phyloP scores from a whole-genome alignment of 2,797 vertebrate species.

The Orestias chungarensis region DNA sequence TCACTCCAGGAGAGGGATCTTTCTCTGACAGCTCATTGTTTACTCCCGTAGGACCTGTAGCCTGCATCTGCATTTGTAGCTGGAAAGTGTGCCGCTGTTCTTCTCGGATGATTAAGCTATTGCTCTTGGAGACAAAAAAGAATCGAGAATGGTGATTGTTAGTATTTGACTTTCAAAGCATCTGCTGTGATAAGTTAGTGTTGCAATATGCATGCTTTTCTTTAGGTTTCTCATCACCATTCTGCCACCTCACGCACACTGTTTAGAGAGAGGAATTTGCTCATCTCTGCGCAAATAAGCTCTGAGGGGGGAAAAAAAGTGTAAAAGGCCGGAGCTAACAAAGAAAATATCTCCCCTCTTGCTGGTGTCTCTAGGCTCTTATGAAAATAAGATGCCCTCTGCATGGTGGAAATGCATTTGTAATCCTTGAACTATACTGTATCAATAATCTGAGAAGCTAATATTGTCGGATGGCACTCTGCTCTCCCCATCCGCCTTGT shows the following conservation, averaged over 20 bases:
- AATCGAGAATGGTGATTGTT: conserved; percentile 42
- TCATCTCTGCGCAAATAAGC: conserved; percentile 65
- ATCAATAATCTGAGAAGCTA: conserved; percentile 69
- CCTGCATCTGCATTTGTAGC: conserved; percentile 66
- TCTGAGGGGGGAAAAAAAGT: conserved; percentile 48
- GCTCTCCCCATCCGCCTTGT: conserved; percentile 53
- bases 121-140: conserved; percentile 28
- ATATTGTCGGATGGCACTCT: conserved; percentile 65
- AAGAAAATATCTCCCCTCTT: conserved; percentile 55
- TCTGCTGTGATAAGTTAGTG: conserved; percentile 27
- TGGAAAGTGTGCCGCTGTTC: conserved; percentile 45
- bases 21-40: conserved; percentile 70
- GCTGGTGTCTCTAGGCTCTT: conserved; percentile 60
- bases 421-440: conserved; percentile 69
- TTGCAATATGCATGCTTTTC: conserved; percentile 21
- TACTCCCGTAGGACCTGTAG: conserved; percentile 71
- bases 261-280: conserved; percentile 67
- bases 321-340: conserved; percentile 64
- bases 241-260: conserved; percentile 30
- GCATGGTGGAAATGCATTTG: conserved; percentile 57
- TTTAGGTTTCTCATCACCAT: conserved; percentile 53
- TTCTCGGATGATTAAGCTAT: conserved; percentile 59
- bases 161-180: conserved; percentile 27
- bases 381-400: conserved; percentile 66
- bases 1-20: conserved; percentile 50